phyloP scores from a whole-genome alignment of 2,113 vertebrate species.

The Rhizomys pruinosus region DNA sequence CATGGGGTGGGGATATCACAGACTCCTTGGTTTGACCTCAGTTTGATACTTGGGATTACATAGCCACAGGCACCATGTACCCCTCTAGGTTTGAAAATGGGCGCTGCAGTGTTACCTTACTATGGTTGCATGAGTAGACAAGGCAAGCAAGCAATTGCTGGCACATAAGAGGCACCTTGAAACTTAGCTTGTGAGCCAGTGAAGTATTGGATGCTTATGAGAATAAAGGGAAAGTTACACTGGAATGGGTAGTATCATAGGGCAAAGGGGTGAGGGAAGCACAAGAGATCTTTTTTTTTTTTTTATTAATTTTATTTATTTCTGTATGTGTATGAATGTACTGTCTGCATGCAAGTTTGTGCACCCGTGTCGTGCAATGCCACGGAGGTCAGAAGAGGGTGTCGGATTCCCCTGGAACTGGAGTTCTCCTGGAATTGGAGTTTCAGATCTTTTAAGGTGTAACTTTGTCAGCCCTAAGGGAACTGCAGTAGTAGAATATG shows the following conservation, averaged over 20 bases:
- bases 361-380: too few species aligned
- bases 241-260: background rate
- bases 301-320: too few species aligned
- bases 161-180: background rate
- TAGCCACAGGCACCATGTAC: background rate
- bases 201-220: background rate
- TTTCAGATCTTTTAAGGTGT: background rate
- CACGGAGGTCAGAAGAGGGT: too few species aligned
- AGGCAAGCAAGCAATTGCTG: background rate
- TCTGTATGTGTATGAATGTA: too few species aligned
- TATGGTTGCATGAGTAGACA: background rate
- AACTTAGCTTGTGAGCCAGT: background rate
- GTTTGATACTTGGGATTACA: background rate
- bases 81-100: background rate
- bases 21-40: background rate
- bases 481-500: background rate
- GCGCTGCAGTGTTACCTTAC: too few species aligned
- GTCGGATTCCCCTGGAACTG: too few species aligned
- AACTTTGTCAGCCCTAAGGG: too few species aligned
- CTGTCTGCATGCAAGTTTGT: too few species aligned
- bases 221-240: background rate
- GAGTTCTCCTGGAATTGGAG: too few species aligned
- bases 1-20: background rate
- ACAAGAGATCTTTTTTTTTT: too few species aligned
- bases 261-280: background rate